Base-by-base conservation (phyloP, 30 jellyfish, hydroid and myxozoan genomes). In the Pseudorhiza aurosa region DNA sequence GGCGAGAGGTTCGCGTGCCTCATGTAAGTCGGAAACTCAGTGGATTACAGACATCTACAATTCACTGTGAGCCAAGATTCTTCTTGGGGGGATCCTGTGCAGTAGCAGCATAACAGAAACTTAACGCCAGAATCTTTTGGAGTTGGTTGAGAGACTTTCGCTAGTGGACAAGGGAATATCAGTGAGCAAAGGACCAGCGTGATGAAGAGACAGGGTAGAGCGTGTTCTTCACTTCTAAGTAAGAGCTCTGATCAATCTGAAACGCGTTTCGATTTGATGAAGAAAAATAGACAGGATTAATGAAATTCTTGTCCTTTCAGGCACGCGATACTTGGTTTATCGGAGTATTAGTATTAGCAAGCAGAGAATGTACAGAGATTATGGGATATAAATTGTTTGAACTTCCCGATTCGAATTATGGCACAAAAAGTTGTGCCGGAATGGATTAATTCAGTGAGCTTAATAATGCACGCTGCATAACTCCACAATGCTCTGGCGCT, bases 291-390 rank as follows among this genome's bases (percentile, higher is more conserved):
- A 35, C 30, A 24, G 86, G 86, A 72, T 72, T 43, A 72, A n/a
- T 24, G 26, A 37, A 37, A 72, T 72, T 72, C 86, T 37, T 72
- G 86, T 40, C 86, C 75, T 72, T 72, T 49, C 86, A 72, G 75
- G 86, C 86, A 72, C 86, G 86, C 86, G 86, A 72, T 72, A 72
- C 57, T 46, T 49, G 75, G 65, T 57, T 43, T 74, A 72, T 72
- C 60, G 22, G 65, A 49, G 86, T 51, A 57, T 56, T 57, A 32
- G 60, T 50, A 29, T 39, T 31, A 56, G 68, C 86, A 72, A 72
- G 75, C 57, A 31, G 1, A 33, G 65, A 72, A 65, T 39, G 62
- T 43, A 39, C 29, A 57, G 42, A 36, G 86, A 72, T 72, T 72
- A 72, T 35, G 32, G 49, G 86, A 72, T 31, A 51, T 24, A 37